phyloP scores from a whole-genome alignment of 2,797 vertebrate species.

The Labeo calbasu region DNA sequence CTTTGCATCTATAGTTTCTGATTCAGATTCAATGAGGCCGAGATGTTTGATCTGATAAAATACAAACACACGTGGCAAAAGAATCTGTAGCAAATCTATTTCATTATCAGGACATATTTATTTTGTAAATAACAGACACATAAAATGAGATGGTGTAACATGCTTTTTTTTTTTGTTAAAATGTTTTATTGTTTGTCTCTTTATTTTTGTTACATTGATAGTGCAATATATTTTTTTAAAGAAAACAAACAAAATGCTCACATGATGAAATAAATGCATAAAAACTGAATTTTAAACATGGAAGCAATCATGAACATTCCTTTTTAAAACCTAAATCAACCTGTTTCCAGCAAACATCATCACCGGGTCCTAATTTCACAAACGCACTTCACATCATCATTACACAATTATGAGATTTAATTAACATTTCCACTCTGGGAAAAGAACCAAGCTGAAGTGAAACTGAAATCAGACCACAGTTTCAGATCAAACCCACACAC shows the following conservation, averaged over 20 bases:
- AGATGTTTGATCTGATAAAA: conserved; percentile 64
- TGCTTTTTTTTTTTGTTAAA: conserved; percentile 68
- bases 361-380: background rate
- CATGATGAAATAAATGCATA: conserved; percentile 57
- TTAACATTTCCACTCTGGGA: background rate
- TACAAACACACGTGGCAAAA: conserved; percentile 65
- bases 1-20: conserved; percentile 12
- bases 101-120: conserved; percentile 70
- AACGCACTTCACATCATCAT: background rate
- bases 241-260: conserved; percentile 37
- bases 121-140: conserved; percentile 67
- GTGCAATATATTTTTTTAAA: conserved; percentile 56
- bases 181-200: conserved; percentile 57
- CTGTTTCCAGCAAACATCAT: background rate
- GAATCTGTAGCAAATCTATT: conserved; percentile 62
- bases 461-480: background rate
- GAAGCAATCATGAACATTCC: background rate
- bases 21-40: conserved; percentile 21
- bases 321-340: conserved; percentile 4
- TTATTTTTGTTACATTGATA: conserved; percentile 58
- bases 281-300: conserved; percentile 16
- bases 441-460: background rate
- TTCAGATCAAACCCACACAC: background rate
- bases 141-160: conserved; percentile 55
- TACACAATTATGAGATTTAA: background rate